Conservation (phyloP, 2,113 vertebrate genomes). For the Theristicus caerulescens region DNA sequence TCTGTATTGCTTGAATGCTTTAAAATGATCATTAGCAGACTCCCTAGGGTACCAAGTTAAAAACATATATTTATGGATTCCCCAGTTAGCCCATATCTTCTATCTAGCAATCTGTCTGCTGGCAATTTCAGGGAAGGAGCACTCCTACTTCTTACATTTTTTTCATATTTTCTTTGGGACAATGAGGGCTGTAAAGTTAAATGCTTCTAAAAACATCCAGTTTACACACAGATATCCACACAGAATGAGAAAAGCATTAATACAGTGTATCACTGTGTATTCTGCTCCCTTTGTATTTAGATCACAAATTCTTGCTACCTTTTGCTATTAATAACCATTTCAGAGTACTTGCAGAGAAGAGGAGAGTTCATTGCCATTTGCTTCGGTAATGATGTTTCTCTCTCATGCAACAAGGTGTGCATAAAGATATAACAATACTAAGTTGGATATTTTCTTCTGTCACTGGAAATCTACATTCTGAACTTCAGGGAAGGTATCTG, state of each 20-base stretch:
- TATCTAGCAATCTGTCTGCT: neutral
- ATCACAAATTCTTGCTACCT: neutral
- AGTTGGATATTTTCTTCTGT: neutral
- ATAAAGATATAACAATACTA: neutral
- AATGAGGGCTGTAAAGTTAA: neutral
- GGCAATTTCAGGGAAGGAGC: neutral
- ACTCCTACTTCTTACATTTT: neutral
- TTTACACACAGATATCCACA: neutral
- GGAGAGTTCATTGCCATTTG: neutral
- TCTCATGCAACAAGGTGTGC: neutral
- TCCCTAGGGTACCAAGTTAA: neutral
- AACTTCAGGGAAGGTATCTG: neutral
- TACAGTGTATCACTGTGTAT: neutral
- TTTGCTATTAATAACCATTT: neutral
- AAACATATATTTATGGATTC: neutral
- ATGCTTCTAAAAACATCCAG: neutral
- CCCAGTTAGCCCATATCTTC: neutral
- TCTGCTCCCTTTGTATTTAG: neutral
- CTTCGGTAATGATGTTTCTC: neutral
- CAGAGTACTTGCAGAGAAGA: neutral
- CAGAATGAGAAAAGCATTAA: neutral
- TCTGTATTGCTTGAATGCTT: neutral
- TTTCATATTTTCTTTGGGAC: neutral
- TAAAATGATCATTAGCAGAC: neutral
- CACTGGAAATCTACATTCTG: neutral